phyloP scores from a whole-genome alignment of 1,140 invertebrate species.

The Papilio aristodemus region DNA sequence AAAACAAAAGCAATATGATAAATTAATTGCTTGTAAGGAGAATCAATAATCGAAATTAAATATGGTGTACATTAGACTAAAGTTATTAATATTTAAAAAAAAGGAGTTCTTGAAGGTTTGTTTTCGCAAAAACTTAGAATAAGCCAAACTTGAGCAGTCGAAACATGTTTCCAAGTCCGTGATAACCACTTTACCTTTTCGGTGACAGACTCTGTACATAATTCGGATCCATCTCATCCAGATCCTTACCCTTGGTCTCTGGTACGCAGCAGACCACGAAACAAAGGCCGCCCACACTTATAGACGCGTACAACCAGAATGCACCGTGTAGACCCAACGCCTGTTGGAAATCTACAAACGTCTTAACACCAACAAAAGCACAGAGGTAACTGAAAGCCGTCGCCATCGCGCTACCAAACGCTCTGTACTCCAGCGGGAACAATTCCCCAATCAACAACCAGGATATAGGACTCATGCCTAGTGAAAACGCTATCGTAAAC shows the following conservation, averaged over 20 bases:
- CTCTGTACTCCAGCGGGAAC: constrained; percentile 93
- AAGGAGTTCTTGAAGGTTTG: not conserved
- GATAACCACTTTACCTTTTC: constrained; percentile 67
- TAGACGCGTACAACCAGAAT: constrained; percentile 94
- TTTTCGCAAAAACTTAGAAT: not conserved
- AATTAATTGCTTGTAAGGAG: too few relatives aligned
- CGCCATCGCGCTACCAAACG: constrained; percentile 91
- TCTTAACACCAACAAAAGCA: constrained; percentile 95
- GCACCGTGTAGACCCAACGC: constrained; percentile 89
- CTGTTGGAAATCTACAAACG: constrained; percentile 91
- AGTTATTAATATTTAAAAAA: not conserved
- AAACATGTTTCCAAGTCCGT: constrained; percentile 46
- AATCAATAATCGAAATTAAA: too few relatives aligned
- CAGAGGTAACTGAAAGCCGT: constrained; percentile 93
- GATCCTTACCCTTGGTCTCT: constrained; percentile 93
- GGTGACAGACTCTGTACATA: constrained; percentile 81
- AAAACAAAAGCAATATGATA: too few relatives aligned
- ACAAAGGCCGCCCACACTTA: constrained; percentile 91
- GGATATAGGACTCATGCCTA: constrained; percentile 95
- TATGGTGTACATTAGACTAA: too few relatives aligned
- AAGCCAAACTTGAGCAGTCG: not conserved
- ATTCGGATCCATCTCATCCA: constrained; percentile 93
- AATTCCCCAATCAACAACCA: constrained; percentile 94
- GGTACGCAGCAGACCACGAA: constrained; percentile 94
- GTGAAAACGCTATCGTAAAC: constrained; percentile 91